Percentiles rank a stretch among this genome's conserved stretches.
These are phyloP conservation scores for Drosophila infuscata DNA, from an alignment of 2,888 invertebrate species.

Conservation along the genomic window DNA sequence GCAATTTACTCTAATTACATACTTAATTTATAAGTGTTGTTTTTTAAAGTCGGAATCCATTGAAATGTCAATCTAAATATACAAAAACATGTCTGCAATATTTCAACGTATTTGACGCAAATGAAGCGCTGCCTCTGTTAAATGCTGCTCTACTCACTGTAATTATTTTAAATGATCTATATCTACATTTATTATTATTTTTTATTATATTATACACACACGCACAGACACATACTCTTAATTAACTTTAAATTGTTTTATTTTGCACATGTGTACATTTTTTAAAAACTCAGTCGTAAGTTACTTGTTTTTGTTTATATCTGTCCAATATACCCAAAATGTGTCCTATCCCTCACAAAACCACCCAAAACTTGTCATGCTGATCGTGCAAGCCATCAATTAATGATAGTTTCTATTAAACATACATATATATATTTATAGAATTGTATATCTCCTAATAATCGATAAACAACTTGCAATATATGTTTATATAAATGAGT, in stretches of 20 bases:
- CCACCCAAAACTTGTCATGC: slow-evolving; percentile 51
- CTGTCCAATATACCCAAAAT: slow-evolving; percentile 25
- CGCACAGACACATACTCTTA: slow-evolving; percentile 31
- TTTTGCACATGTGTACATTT: slow-evolving; percentile 68
- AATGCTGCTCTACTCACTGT: slow-evolving; percentile 49
- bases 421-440: slow-evolving; percentile 24
- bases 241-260: slow-evolving; percentile 50
- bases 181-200: slow-evolving; percentile 23
- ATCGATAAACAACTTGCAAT: slow-evolving; percentile 68
- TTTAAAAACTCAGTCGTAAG: slow-evolving; percentile 38
- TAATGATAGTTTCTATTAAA: slow-evolving; percentile 44
- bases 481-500: slow-evolving; percentile 64
- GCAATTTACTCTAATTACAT: slow-evolving; percentile 25
- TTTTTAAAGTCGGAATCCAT: slow-evolving; percentile 29
- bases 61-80: slow-evolving; percentile 10
- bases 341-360: slow-evolving; percentile 37
- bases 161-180: slow-evolving; percentile 60
- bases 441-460: slow-evolving; percentile 60
- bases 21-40: slow-evolving; percentile 35
- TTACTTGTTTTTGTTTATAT: slow-evolving; percentile 44
- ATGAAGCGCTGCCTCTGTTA: slow-evolving; percentile 34
- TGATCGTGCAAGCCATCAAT: slow-evolving; percentile 65
- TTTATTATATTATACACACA: slow-evolving; percentile 10
- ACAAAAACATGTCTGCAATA: slow-evolving; percentile 39
- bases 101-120: slow-evolving; percentile 15